These are phyloP conservation scores for Salvelinus namaycush DNA, from an alignment of 2,113 vertebrate species.

Conservation along the genomic window DNA sequence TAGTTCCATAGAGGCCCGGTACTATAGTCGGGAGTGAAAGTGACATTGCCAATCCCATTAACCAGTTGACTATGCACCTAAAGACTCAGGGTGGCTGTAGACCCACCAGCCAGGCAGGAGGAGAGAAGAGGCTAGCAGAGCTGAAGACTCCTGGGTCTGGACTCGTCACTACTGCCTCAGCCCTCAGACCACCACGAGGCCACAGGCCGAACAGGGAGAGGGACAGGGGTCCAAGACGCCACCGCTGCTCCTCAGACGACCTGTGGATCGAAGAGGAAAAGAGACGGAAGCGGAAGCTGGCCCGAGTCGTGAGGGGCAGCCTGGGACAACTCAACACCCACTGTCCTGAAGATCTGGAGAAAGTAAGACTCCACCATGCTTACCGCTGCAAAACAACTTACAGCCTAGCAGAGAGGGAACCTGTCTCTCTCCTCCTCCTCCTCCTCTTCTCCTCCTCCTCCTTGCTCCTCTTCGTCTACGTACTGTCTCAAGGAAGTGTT, in stretches of 20 bases:
- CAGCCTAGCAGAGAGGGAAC: slow-evolving; percentile 20
- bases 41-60: slow-evolving; percentile 24
- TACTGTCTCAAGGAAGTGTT: neutral
- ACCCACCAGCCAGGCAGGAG: slow-evolving; percentile 51
- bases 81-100: slow-evolving; percentile 62
- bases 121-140: slow-evolving; percentile 52
- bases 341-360: slow-evolving; percentile 57
- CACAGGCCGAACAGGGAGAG: slow-evolving; percentile 30
- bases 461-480: slow-evolving; percentile 1
- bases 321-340: slow-evolving; percentile 53
- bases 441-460: slow-evolving; percentile 5
- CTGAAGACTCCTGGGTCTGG: slow-evolving; percentile 27
- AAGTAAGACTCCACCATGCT: slow-evolving; percentile 75
- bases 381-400: neutral
- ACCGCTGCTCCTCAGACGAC: slow-evolving; percentile 78
- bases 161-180: slow-evolving; percentile 40
- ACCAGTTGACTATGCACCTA: slow-evolving; percentile 52
- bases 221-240: slow-evolving; percentile 36
- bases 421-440: slow-evolving; percentile 8
- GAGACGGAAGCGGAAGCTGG: slow-evolving; percentile 72
- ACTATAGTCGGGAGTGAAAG: neutral
- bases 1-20: neutral
- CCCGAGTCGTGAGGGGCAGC: slow-evolving; percentile 59
- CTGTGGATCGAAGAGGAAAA: slow-evolving; percentile 82
- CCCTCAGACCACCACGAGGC: slow-evolving; percentile 39